A percentile compares a stretch with the other conserved stretches of the same genome.
Evolutionary conservation across 2,888 invertebrate species (phyloP).

Genomic region (Drosophila formosana): DNA sequence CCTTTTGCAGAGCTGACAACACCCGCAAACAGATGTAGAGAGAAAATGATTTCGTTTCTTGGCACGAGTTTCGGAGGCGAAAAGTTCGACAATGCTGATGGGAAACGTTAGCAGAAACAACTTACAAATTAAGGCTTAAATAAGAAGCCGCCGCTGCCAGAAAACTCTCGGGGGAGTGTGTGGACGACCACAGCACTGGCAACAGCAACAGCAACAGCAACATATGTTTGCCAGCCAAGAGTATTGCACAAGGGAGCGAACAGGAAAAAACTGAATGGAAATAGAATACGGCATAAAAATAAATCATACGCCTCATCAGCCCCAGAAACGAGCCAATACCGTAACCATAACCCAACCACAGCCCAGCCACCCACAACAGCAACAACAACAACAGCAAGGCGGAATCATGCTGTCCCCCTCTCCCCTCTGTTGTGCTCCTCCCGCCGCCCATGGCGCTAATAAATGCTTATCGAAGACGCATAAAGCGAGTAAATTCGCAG

Average conservation of each 20-base stretch:
- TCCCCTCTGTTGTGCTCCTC: neutral
- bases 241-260: constrained; percentile 36
- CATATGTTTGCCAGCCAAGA: constrained; percentile 56
- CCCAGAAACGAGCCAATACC: constrained; percentile 72
- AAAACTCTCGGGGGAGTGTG: no score
- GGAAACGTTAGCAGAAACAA: constrained; percentile 58
- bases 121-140: constrained; percentile 70
- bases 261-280: constrained; percentile 19
- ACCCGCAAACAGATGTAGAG: constrained; percentile 17
- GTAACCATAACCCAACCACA: constrained; percentile 61
- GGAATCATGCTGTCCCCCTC: neutral
- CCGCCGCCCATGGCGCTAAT: constrained; percentile 68
- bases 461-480: constrained; percentile 82
- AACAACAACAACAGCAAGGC: neutral
- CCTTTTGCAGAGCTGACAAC: constrained; percentile 5
- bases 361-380: constrained; percentile 5
- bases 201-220: constrained; percentile 33
- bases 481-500: constrained; percentile 82
- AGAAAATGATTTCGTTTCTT: constrained; percentile 61
- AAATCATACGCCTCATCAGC: constrained; percentile 79
- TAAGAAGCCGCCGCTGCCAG: constrained; percentile 47
- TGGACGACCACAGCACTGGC: neutral
- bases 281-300: constrained; percentile 74
- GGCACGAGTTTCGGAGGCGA: constrained; percentile 43
- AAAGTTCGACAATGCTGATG: constrained; percentile 65